phyloP scores from a whole-genome alignment of 2,888 invertebrate species.

The Lithophane ornitopus region DNA sequence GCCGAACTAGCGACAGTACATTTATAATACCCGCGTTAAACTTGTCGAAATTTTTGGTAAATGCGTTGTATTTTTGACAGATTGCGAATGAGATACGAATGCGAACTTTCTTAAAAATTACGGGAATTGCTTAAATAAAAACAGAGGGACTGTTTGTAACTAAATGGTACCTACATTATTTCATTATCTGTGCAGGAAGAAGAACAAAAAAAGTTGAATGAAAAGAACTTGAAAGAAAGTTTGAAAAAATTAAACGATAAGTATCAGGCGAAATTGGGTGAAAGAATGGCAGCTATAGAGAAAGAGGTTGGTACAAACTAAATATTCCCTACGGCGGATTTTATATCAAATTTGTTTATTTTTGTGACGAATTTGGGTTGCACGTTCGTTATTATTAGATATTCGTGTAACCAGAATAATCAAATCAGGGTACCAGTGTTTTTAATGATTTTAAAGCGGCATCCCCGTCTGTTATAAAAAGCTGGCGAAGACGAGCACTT shows the following conservation, averaged over 20 bases:
- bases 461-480: neutral
- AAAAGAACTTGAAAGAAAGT: conserved; percentile 68
- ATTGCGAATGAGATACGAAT: no score
- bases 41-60: no score
- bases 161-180: neutral
- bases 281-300: conserved; percentile 71
- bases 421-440: neutral
- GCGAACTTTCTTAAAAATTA: no score
- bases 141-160: neutral
- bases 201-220: conserved; percentile 70
- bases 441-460: neutral
- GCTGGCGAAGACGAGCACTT: neutral
- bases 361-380: neutral
- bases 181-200: conserved; percentile 66
- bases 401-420: no score
- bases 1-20: no score
- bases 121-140: no score
- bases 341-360: neutral
- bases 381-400: neutral
- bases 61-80: no score
- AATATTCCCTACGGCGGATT: neutral
- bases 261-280: conserved; percentile 69
- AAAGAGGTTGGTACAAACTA: conserved; percentile 65
- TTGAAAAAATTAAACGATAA: conserved; percentile 69
- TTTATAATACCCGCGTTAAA: no score